Evolutionary conservation across 2,113 vertebrate species (phyloP).

Genomic region (Plectropomus leopardus): DNA sequence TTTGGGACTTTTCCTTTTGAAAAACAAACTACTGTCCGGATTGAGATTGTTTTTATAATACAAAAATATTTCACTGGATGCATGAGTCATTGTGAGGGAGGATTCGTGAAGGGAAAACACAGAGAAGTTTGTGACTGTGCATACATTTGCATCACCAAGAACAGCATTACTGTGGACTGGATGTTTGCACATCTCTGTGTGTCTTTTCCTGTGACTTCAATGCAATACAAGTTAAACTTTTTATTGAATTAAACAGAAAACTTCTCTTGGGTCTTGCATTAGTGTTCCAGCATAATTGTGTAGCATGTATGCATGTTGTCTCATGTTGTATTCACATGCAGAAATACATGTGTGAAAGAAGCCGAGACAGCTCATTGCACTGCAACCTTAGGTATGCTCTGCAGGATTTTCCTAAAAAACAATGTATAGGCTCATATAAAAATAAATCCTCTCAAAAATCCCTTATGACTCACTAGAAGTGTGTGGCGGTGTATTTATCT

Average conservation of each 20-base stretch:
- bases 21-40: conserved; percentile 58
- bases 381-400: not conserved
- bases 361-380: not conserved
- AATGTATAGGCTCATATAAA: too few relatives aligned
- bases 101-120: conserved; percentile 43
- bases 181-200: conserved; percentile 31
- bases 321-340: not conserved
- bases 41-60: conserved; percentile 57
- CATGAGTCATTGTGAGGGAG: conserved; percentile 53
- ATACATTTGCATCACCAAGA: conserved; percentile 59
- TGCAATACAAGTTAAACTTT: not conserved
- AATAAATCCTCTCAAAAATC: too few relatives aligned
- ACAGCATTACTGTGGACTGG: conserved; percentile 30
- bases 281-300: conserved; percentile 24
- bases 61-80: conserved; percentile 51
- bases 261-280: not conserved
- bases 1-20: conserved; percentile 35
- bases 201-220: conserved; percentile 11
- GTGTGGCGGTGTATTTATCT: too few relatives aligned
- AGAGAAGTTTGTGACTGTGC: conserved; percentile 65
- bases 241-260: not conserved
- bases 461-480: too few relatives aligned
- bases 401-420: too few relatives aligned
- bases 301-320: not conserved
- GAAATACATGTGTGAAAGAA: not conserved